A percentile compares a stretch with the other conserved stretches of the same genome.
These are phyloP conservation scores for Dendrolimus houi DNA, from an alignment of 2,888 invertebrate species.

Conservation along the genomic window DNA sequence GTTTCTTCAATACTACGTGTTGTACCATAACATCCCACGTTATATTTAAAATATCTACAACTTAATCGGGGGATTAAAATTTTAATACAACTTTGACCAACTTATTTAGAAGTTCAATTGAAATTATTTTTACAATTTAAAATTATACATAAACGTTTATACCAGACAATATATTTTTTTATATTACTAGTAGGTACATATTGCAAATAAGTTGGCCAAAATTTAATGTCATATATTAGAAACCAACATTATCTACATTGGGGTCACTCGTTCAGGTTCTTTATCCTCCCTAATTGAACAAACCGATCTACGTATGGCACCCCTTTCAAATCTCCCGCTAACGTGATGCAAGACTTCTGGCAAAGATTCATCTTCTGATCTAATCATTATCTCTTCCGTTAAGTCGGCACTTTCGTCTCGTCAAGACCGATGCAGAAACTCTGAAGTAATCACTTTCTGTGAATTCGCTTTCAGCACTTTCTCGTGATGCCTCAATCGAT, in stretches of 20 bases:
- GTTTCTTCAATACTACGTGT: too few species aligned
- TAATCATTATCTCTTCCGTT: slow-evolving; percentile 57
- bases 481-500: slow-evolving; percentile 81
- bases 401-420: slow-evolving; percentile 61
- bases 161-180: too few species aligned
- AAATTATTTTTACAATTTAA: too few species aligned
- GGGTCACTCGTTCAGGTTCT: slow-evolving; percentile 53
- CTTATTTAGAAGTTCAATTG: too few species aligned
- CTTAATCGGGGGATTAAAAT: too few species aligned
- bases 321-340: slow-evolving; percentile 46
- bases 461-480: slow-evolving; percentile 50
- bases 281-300: slow-evolving; percentile 56
- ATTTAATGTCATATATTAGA: background rate
- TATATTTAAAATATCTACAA: too few species aligned
- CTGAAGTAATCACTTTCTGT: slow-evolving; percentile 60
- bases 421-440: slow-evolving; percentile 66
- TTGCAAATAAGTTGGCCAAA: too few species aligned
- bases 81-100: too few species aligned
- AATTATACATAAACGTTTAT: too few species aligned
- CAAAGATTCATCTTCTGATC: slow-evolving; percentile 60
- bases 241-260: slow-evolving; percentile 36
- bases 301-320: slow-evolving; percentile 55
- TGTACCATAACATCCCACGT: too few species aligned
- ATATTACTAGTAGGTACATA: too few species aligned
- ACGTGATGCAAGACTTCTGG: slow-evolving; percentile 69